phyloP scores from a whole-genome alignment of 2,888 invertebrate species.

The Drosophila diplacantha region DNA sequence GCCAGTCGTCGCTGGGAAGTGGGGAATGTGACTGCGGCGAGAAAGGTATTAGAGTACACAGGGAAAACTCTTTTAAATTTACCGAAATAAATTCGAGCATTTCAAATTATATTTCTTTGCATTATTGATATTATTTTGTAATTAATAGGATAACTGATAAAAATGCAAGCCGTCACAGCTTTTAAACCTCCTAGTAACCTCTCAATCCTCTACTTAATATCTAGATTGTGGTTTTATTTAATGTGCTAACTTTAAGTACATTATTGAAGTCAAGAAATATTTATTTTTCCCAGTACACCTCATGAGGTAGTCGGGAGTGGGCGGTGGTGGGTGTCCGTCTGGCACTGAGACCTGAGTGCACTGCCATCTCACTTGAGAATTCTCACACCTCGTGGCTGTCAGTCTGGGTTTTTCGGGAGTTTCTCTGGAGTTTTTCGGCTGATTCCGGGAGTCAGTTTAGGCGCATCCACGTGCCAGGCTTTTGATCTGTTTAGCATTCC shows the following conservation, averaged over 20 bases:
- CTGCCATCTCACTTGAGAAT: slow-evolving; percentile 63
- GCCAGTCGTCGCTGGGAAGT: slow-evolving; percentile 28
- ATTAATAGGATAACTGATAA: too few relatives aligned
- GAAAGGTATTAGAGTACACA: slow-evolving; percentile 12
- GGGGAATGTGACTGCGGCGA: slow-evolving; percentile 30
- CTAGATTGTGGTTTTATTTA: neutral
- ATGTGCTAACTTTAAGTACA: neutral
- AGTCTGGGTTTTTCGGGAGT: slow-evolving; percentile 26
- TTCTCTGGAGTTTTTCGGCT: slow-evolving; percentile 2
- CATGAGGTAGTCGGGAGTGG: slow-evolving; percentile 4
- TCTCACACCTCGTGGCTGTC: slow-evolving; percentile 59
- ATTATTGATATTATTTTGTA: neutral
- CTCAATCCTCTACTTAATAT: too few relatives aligned
- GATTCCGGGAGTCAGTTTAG: slow-evolving; percentile 6
- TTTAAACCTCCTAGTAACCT: too few relatives aligned
- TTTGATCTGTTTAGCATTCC: slow-evolving; percentile 71
- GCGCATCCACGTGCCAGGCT: slow-evolving; percentile 49
- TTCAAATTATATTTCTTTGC: too few relatives aligned
- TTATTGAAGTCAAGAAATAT: too few relatives aligned
- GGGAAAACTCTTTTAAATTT: neutral
- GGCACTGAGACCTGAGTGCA: slow-evolving; percentile 43
- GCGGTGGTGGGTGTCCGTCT: slow-evolving; percentile 12
- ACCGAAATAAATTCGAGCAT: neutral
- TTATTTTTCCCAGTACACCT: slow-evolving; percentile 6
- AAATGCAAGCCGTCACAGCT: too few relatives aligned